phyloP scores from a whole-genome alignment of 2,797 vertebrate species.

The Malurus splendens region DNA sequence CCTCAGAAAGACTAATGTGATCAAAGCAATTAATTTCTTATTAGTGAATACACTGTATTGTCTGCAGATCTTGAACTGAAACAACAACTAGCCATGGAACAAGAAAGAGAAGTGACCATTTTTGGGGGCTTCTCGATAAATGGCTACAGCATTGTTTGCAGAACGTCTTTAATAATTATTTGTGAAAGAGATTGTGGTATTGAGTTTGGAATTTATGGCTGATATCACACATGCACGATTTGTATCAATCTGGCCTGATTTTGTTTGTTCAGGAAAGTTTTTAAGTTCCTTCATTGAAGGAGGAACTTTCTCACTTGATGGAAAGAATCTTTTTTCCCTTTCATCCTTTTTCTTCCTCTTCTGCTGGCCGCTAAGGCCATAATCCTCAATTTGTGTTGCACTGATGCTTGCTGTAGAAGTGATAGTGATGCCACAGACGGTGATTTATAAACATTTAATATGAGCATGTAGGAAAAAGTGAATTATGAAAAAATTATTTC shows the following conservation, averaged over 20 bases:
- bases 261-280: background rate
- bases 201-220: background rate
- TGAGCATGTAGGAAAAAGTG: background rate
- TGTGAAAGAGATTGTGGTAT: background rate
- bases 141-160: background rate
- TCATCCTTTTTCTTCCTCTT: background rate
- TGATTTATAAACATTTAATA: slow-evolving; percentile 33
- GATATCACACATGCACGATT: fast-evolving
- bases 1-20: slow-evolving; percentile 60
- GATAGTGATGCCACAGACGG: background rate
- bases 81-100: background rate
- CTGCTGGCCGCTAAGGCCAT: slow-evolving; percentile 5
- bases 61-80: slow-evolving; percentile 54
- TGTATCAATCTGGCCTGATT: background rate
- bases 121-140: background rate
- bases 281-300: background rate
- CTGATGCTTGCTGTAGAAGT: background rate
- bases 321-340: background rate
- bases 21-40: slow-evolving; percentile 44
- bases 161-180: background rate
- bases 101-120: background rate
- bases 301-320: background rate
- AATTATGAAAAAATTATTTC: background rate
- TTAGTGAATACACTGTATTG: slow-evolving; percentile 50
- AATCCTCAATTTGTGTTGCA: slow-evolving; percentile 18